Evolutionary conservation across 2,888 invertebrate species (phyloP), one percentile per base, ranked within the genome.

Genomic region (Shargacucullia verbasci): DNA sequence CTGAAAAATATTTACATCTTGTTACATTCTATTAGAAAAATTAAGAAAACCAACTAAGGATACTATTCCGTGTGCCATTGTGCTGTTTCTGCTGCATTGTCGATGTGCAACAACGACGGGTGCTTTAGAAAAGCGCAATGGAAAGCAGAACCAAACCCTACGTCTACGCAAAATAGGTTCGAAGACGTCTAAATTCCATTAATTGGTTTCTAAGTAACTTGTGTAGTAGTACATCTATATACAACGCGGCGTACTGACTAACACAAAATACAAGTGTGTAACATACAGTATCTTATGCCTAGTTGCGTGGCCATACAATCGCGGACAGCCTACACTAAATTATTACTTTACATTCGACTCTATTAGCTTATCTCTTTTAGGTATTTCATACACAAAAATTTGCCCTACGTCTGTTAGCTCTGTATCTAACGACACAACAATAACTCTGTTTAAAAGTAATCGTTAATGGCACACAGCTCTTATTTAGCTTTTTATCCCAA

Each of bases 1-100:
- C 29, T 14, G n/a, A 25, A 50, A 55, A 50, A 59, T 73, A 73
- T 73, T 67, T 73, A 71, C 62, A 71, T 37, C 34, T 31, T 43
- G 37, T 54, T 59, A 58, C 20, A 1, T 37, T 50, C 29, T 59
- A 56, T 33, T 44, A 55, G 53, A 39, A 39, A 47, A 61, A 60
- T 38, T 47, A 34, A 35, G 37, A 63, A 49, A 33, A 48, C 10
- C 25, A 31, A 53, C 3, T 38, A 9, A 34, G 27, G 29, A 31
- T n/a, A 25, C 5, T 15, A 29, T 15, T 10, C 29, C 35, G 12
- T 8, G 35, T 52, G 35, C 31, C 38, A 49, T 37, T 49, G 57
- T 15, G 9, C n/a, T n/a, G 4, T 39, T n/a, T 11, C 33, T 6
- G 9, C 0, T 7, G 10, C 33, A 40, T 31, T 9, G n/a, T 13